phyloP scores from a whole-genome alignment of 2,888 invertebrate genomes.

The Metalampra italica region DNA sequence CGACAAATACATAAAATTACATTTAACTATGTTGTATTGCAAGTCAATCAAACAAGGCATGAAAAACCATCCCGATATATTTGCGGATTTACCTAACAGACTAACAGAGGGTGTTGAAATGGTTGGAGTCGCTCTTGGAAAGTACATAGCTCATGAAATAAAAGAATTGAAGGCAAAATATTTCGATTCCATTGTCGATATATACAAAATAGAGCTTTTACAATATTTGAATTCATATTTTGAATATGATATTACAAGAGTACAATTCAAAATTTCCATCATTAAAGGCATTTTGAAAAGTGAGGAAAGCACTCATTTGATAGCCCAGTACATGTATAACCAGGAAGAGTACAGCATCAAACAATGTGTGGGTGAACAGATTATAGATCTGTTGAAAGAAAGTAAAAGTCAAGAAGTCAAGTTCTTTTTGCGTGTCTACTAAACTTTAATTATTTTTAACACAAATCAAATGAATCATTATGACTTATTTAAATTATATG shows the following conservation, averaged over 20 bases:
- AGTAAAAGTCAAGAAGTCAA: background rate
- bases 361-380: background rate
- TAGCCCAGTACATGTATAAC: background rate
- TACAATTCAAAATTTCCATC: background rate
- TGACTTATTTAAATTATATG: no score
- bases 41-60: slow-evolving; percentile 38
- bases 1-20: slow-evolving; percentile 29
- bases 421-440: background rate
- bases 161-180: slow-evolving; percentile 30
- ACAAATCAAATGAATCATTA: no score
- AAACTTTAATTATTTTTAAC: no score
- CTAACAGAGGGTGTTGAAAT: slow-evolving; percentile 28
- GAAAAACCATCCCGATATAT: slow-evolving; percentile 32
- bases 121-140: slow-evolving; percentile 41
- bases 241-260: background rate
- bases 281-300: slow-evolving; percentile 8
- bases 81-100: slow-evolving; percentile 24
- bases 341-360: background rate
- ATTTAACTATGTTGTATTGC: slow-evolving; percentile 46
- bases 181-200: slow-evolving; percentile 36
- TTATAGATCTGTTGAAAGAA: background rate
- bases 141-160: slow-evolving; percentile 36
- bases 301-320: background rate
- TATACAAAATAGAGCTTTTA: slow-evolving; percentile 28
- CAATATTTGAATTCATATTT: slow-evolving; percentile 25